Evolutionary conservation across 2,888 invertebrate species (phyloP).

Genomic region (Morinoia aosen): DNA sequence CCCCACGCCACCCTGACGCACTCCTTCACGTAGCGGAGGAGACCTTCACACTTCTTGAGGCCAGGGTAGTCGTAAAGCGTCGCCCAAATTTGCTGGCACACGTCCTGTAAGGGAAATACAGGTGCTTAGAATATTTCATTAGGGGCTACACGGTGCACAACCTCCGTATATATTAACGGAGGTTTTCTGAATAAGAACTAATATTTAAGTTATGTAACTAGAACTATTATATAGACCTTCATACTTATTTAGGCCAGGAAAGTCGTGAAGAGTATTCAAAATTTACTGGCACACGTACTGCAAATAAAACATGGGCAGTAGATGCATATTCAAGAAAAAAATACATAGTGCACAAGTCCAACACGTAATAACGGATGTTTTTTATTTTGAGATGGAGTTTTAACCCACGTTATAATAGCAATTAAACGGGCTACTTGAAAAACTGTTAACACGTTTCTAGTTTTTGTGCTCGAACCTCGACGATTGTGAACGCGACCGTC

Average conservation of each 20-base stretch:
- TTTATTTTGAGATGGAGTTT: no score
- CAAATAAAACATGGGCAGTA: neutral
- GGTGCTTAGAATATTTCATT: neutral
- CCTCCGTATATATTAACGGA: no score
- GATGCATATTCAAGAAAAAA: neutral
- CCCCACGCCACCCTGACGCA: conserved; percentile 91
- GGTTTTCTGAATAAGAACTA: no score
- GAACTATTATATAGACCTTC: no score
- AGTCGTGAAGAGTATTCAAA: conserved; percentile 91
- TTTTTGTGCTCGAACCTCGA: no score
- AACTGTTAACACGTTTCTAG: no score
- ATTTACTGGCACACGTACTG: conserved; percentile 80
- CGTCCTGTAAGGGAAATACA: conserved; percentile 73
- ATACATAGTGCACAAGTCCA: neutral
- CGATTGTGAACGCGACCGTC: no score
- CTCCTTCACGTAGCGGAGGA: conserved; percentile 85
- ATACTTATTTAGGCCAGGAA: conserved; percentile 87
- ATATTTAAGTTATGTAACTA: no score
- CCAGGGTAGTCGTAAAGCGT: conserved; percentile 95
- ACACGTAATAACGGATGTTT: no score
- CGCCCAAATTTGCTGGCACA: conserved; percentile 82
- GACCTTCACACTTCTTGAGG: conserved; percentile 82
- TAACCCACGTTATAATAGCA: no score
- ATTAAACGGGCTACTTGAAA: no score
- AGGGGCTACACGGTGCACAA: neutral